Evolutionary conservation across 2,888 invertebrate genomes (phyloP).

Genomic region (Nysson spinosus): DNA sequence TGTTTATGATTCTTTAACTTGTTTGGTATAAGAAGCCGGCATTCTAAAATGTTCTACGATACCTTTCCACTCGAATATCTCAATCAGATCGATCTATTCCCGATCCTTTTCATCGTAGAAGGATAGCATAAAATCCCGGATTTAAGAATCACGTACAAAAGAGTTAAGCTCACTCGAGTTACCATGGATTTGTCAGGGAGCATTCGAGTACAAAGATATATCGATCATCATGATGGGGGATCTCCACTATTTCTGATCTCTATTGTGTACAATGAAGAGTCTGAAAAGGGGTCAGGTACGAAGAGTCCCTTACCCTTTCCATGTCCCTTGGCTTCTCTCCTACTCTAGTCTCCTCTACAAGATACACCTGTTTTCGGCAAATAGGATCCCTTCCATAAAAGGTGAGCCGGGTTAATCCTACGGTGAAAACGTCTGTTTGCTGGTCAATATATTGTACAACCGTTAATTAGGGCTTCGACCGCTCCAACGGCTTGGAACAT

Average conservation of each 20-base stretch:
- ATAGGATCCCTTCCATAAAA: constrained; percentile 12
- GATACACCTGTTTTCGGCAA: constrained; percentile 37
- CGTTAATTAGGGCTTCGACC: constrained; percentile 36
- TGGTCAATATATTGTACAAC: constrained; percentile 23
- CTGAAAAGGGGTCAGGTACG: constrained; percentile 26
- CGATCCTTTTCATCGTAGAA: too few species aligned
- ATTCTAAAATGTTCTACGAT: too few species aligned
- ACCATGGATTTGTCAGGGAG: constrained; percentile 3
- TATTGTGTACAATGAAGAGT: constrained; percentile 21
- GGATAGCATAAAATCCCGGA: constrained; percentile 6
- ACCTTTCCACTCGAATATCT: too few species aligned
- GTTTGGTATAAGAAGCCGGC: too few species aligned
- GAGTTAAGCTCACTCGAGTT: constrained; percentile 8
- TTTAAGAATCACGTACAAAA: constrained; percentile 16
- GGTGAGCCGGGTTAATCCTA: constrained; percentile 3
- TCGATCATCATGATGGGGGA: constrained; percentile 13
- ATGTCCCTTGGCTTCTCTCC: too few species aligned
- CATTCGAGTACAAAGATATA: constrained; percentile 7
- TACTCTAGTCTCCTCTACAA: constrained; percentile 8
- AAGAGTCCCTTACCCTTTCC: constrained; percentile 20
- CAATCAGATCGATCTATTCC: too few species aligned
- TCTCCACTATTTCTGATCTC: constrained; percentile 15
- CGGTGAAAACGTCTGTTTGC: constrained; percentile 8
- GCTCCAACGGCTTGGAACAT: not conserved
- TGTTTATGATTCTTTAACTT: too few species aligned